A percentile compares a stretch with the other conserved stretches of the same genome.
These are phyloP conservation scores for Drosophila nigricruria DNA, from an alignment of 2,888 invertebrate species.

Conservation along the genomic window DNA sequence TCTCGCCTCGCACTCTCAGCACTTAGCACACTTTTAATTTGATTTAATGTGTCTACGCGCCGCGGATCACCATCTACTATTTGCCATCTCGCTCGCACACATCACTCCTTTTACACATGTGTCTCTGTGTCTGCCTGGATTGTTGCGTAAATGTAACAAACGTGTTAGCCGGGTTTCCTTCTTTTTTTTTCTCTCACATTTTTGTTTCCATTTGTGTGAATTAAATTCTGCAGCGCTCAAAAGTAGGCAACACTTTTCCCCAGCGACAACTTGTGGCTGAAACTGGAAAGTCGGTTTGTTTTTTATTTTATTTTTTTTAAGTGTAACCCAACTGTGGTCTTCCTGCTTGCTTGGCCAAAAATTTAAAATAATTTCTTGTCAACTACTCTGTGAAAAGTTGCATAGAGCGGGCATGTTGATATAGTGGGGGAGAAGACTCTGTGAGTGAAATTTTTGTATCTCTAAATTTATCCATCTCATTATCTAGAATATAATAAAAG, in stretches of 20 bases:
- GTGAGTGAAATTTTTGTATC: too few relatives aligned
- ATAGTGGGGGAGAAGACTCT: background rate
- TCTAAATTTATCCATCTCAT: too few relatives aligned
- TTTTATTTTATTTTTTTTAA: slow-evolving; percentile 15
- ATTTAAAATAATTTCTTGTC: slow-evolving; percentile 53
- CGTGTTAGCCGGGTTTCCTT: slow-evolving; percentile 17
- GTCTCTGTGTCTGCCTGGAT: slow-evolving; percentile 20
- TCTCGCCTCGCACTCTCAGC: slow-evolving; percentile 65
- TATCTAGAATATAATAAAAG: too few relatives aligned
- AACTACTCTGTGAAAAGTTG: background rate
- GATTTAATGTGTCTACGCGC: slow-evolving; percentile 80
- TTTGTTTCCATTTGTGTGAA: slow-evolving; percentile 57
- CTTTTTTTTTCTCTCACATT: slow-evolving; percentile 11
- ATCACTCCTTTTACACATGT: slow-evolving; percentile 9
- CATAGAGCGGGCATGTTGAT: background rate
- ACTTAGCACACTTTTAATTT: slow-evolving; percentile 78
- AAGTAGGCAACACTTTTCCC: slow-evolving; percentile 45
- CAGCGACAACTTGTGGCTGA: slow-evolving; percentile 45
- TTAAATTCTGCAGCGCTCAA: slow-evolving; percentile 50
- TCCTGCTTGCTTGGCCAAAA: slow-evolving; percentile 29
- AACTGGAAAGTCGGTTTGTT: slow-evolving; percentile 32
- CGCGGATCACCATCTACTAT: slow-evolving; percentile 43
- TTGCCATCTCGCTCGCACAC: slow-evolving; percentile 28
- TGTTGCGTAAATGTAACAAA: slow-evolving; percentile 41
- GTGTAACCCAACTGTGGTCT: slow-evolving; percentile 4